Conservation (phyloP, 2,797 vertebrate genomes). For the Enteromius fasciolatus region DNA sequence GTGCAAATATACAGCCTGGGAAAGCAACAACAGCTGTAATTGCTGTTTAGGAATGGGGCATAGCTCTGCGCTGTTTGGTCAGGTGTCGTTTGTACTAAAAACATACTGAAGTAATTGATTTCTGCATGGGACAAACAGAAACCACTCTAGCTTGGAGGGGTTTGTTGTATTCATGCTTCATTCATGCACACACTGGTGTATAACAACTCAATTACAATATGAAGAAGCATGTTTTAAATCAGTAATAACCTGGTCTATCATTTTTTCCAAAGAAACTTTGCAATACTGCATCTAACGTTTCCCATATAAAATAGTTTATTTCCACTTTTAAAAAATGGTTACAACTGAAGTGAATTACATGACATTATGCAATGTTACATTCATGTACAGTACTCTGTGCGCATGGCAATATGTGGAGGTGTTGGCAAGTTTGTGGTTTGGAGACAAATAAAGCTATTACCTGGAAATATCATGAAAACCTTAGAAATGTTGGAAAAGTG, state of each 20-base stretch:
- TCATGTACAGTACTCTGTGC: background rate
- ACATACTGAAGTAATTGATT: conserved; percentile 61
- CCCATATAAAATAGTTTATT: conserved; percentile 31
- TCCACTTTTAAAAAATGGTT: conserved; percentile 44
- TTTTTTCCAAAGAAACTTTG: background rate
- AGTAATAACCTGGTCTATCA: background rate
- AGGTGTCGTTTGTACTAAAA: conserved; percentile 59
- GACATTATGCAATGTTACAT: background rate
- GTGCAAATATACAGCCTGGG: conserved; percentile 66
- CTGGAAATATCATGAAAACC: background rate
- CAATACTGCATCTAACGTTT: conserved; percentile 5
- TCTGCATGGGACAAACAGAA: conserved; percentile 36
- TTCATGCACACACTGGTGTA: conserved; percentile 40
- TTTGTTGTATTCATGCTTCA: conserved; percentile 40
- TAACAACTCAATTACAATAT: background rate
- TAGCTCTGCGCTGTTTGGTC: conserved; percentile 52
- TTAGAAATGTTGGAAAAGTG: background rate
- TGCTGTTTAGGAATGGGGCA: conserved; percentile 51
- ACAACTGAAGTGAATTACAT: conserved; percentile 31
- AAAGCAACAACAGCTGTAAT: conserved; percentile 47
- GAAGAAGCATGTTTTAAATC: background rate
- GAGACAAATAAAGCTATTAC: background rate
- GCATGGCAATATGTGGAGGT: background rate
- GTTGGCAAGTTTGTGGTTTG: background rate
- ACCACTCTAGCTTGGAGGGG: conserved; percentile 21